phyloP scores from a whole-genome alignment of 2,113 vertebrate genomes.

The Cavia aperea region DNA sequence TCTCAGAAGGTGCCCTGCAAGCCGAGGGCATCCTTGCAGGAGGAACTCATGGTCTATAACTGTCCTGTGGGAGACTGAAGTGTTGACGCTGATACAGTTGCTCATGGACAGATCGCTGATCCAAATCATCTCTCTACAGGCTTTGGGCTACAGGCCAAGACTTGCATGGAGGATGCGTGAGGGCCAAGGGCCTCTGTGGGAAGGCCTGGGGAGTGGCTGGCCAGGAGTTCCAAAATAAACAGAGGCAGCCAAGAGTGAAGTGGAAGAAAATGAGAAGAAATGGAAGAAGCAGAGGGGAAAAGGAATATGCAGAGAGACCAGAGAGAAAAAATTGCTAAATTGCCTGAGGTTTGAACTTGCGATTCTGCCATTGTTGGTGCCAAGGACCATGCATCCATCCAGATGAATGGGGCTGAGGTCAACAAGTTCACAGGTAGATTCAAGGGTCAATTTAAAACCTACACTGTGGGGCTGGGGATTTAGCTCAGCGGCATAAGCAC shows the following conservation, averaged over 20 bases:
- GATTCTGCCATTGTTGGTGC: neutral
- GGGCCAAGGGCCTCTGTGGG: neutral
- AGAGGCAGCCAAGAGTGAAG: neutral
- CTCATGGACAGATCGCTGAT: neutral
- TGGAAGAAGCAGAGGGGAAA: neutral
- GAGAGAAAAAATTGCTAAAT: neutral
- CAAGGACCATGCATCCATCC: neutral
- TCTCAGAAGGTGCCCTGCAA: neutral
- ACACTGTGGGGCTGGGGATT: neutral
- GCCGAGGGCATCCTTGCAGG: neutral
- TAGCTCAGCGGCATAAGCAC: too few species aligned
- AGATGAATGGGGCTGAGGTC: neutral
- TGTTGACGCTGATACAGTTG: neutral
- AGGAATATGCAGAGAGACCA: too few species aligned
- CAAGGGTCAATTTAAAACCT: neutral
- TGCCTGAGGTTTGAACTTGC: neutral
- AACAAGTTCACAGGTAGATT: neutral
- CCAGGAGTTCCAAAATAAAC: neutral
- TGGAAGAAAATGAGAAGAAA: neutral
- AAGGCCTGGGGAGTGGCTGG: too few species aligned
- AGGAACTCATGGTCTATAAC: neutral
- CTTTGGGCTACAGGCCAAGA: neutral
- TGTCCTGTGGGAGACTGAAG: neutral
- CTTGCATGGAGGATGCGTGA: neutral
- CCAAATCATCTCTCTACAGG: neutral